Base-by-base conservation (phyloP, 1,140 invertebrate species). In the Macrosteles quadrilineatus region DNA sequence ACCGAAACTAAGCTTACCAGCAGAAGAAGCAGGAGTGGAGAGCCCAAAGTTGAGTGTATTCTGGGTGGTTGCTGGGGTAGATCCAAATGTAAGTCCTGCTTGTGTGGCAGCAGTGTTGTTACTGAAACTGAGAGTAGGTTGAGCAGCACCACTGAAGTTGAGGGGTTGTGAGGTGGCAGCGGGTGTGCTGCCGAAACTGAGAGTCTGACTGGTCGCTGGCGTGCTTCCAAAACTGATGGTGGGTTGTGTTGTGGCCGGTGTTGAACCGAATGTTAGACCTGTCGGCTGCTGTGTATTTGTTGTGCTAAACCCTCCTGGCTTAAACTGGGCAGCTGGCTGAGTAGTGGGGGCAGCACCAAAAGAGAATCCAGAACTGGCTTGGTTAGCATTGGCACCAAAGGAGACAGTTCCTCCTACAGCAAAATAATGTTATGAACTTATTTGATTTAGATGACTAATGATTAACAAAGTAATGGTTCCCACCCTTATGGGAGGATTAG, bases 331-430 rank as follows among this genome's bases (percentile, higher is more conserved):
- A 64, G 73, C 75, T 36, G 55, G 77, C 72, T 65, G 63, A 0
- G 79, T 77, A 19, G 76, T 76, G 63, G 76, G 73, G 50, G 76
- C 27, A 25, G 14, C 68, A 23, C 79, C 78, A 74, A 83, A 81
- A 66, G 67, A 76, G 45, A 78, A 62, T 47, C 70, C 71, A 67
- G 76, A 75, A 32, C 73, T 75, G n/a, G 77, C 64, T 11, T 75
- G 32, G 64, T 76, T 77, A 73, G 69, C 81, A 73, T 75, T 77
- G 19, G 57, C 57, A 17, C 25, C 2, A 29, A 29, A 62, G 29
- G 57, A 3, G 19, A 31, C 21, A 62, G 32, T 14, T 27, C 57
- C 2, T 32, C 57, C 32, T 62, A 27, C 30, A 36, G 14, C 25
- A 59, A 59, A 62, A 29, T 62, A 6, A 62, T 27, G 21, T 25